Evolutionary conservation across 2,797 vertebrate genomes (phyloP).

Genomic region (Melopsittacus undulatus): DNA sequence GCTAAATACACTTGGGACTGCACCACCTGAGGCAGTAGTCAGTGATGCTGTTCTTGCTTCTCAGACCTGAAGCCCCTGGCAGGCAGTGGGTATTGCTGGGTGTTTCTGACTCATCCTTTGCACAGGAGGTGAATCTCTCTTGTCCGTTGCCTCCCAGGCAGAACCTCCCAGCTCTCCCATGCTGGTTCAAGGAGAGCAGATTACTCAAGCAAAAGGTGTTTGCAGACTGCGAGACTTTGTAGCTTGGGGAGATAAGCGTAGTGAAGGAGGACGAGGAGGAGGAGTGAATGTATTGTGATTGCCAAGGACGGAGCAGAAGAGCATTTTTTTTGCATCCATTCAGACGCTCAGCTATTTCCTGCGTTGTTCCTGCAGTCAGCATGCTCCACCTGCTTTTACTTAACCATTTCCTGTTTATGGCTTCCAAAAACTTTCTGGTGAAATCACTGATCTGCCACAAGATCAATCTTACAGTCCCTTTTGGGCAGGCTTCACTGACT

Average conservation of each 20-base stretch:
- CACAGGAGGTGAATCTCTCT: background rate
- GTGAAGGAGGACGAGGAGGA: background rate
- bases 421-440: constrained; percentile 62
- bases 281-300: background rate
- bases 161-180: background rate
- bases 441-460: constrained; percentile 29
- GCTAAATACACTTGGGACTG: background rate
- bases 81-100: background rate
- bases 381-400: constrained; percentile 78
- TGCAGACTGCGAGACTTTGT: background rate
- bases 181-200: background rate
- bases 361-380: constrained; percentile 58
- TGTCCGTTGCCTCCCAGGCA: background rate
- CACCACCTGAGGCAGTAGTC: background rate
- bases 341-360: constrained; percentile 79
- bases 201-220: constrained; percentile 40
- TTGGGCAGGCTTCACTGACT: background rate
- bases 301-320: constrained; percentile 53
- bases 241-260: background rate
- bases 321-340: constrained; percentile 66
- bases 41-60: background rate
- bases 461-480: background rate
- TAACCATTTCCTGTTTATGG: constrained; percentile 78
- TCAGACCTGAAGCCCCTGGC: background rate
- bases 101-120: background rate